These are phyloP conservation scores for Archocentrus centrarchus DNA, from an alignment of 2,113 vertebrate genomes.

Conservation along the genomic window DNA sequence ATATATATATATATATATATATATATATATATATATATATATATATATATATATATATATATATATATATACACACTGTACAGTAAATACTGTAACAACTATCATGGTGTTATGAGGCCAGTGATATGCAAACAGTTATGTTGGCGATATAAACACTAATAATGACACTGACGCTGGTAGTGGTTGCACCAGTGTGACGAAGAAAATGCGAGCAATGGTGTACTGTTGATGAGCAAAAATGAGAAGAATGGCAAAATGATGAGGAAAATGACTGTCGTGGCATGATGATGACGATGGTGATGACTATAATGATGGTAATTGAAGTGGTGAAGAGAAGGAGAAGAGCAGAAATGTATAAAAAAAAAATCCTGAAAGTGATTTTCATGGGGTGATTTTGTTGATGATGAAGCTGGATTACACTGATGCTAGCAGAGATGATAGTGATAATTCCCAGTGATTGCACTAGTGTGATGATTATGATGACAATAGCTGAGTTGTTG, in stretches of 20 bases:
- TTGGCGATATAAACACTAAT: neutral
- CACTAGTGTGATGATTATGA: neutral
- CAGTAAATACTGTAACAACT: neutral
- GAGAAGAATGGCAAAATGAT: neutral
- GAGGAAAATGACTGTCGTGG: neutral
- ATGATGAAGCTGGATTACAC: constrained; percentile 7
- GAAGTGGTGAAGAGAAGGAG: neutral
- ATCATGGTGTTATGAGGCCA: neutral
- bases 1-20: too few relatives aligned
- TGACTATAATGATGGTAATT: neutral
- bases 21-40: too few relatives aligned
- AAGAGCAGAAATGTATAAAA: neutral
- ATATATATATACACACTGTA: neutral
- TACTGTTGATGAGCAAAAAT: neutral
- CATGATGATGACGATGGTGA: neutral
- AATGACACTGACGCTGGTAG: neutral
- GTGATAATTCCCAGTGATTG: neutral
- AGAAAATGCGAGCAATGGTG: neutral
- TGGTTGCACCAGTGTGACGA: neutral
- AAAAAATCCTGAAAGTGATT: neutral
- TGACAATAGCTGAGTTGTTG: neutral
- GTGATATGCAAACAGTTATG: neutral
- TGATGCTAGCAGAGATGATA: neutral
- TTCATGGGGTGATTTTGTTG: neutral
- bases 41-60: too few relatives aligned